Base-by-base conservation (phyloP, 2,888 invertebrate genomes). In the Callimorpha dominula region DNA sequence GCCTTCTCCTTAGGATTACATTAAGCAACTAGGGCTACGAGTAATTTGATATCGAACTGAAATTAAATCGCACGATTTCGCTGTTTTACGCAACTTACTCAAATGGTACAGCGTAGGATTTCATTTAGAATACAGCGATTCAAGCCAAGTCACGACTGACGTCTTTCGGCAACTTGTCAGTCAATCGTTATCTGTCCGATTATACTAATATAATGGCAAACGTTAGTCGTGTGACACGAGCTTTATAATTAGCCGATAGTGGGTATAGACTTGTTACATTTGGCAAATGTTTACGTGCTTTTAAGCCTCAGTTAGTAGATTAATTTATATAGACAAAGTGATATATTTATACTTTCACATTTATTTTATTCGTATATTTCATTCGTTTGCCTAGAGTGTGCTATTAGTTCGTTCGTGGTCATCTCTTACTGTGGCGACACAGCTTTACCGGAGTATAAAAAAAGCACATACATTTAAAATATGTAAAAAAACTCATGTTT, bases 131-230 rank as follows among this genome's bases (percentile, higher is more conserved):
- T 81, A 86, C 83, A 78, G 83, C 85, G 84, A 83, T 85, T 85
- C 87, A 60, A 88, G 88, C 89, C 89, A 89, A 88, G 89, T 90
- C 89, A 90, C 90, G 90, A 90, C 80, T 78, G 77, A 81, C 72
- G 74, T 82, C 84, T 86, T 87, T 87, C 87, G 85, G 85, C 88
- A 88, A 85, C 86, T 83, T 86, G 88, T 88, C 89, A 88, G 81
- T 89, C 88, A 89, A 80, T 74, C 75, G 83, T 82, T 85, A 87
- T 86, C 86, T 81, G 74, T 75, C 77, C 76, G 84, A 82, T 86
- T 85, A 84, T 85, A 83, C 81, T 77, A 83, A 85, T 85, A 84
- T 82, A 86, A 85, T 78, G 78, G 83, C 84, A 89, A 88, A 86
- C 85, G 83, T 80, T 79, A 67, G 67, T 81, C 83, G 81, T 84